Percentiles rank a stretch among this genome's conserved stretches.
Evolutionary conservation across 2,113 vertebrate genomes (phyloP).

Genomic region (Arenaria interpres): DNA sequence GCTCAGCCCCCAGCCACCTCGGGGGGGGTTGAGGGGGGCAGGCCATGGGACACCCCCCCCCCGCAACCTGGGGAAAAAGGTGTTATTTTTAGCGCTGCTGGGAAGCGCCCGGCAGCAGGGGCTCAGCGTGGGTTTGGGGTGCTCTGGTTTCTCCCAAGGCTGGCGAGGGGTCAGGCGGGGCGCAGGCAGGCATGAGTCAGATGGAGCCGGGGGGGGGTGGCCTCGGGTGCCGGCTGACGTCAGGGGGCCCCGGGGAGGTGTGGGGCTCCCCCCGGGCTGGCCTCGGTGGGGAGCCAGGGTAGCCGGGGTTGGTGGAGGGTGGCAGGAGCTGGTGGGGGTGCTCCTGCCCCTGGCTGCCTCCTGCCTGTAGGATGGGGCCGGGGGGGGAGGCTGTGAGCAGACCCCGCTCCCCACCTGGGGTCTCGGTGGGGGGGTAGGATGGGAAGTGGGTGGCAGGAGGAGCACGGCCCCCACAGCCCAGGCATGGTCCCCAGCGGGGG

Average conservation of each 20-base stretch:
- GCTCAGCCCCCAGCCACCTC: accelerated
- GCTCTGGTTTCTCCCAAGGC: not conserved
- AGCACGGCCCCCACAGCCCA: accelerated
- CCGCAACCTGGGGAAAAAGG: not conserved
- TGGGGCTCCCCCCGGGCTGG: not conserved
- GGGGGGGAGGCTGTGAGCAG: not conserved
- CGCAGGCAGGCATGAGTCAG: conserved; percentile 41
- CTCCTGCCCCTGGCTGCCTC: not conserved
- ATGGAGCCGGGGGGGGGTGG: not conserved
- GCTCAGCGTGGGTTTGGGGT: not conserved
- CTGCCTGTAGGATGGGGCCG: accelerated
- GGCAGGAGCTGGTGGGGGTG: not conserved
- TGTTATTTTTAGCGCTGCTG: not conserved
- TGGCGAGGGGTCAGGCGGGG: conserved; percentile 27
- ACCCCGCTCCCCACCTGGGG: not conserved
- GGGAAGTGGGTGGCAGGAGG: not conserved
- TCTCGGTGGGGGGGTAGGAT: not conserved
- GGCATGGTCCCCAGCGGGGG: not conserved
- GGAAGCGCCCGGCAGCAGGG: not conserved
- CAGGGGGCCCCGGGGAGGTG: conserved; percentile 18
- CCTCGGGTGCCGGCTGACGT: conserved; percentile 19
- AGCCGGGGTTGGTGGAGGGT: not conserved
- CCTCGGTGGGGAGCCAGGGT: not conserved
- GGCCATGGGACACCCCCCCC: accelerated
- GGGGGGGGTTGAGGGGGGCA: too few relatives aligned